Evolutionary conservation across 1,140 invertebrate genomes (phyloP), one percentile per base, ranked within the genome.

Genomic region (Dryas iulia): DNA sequence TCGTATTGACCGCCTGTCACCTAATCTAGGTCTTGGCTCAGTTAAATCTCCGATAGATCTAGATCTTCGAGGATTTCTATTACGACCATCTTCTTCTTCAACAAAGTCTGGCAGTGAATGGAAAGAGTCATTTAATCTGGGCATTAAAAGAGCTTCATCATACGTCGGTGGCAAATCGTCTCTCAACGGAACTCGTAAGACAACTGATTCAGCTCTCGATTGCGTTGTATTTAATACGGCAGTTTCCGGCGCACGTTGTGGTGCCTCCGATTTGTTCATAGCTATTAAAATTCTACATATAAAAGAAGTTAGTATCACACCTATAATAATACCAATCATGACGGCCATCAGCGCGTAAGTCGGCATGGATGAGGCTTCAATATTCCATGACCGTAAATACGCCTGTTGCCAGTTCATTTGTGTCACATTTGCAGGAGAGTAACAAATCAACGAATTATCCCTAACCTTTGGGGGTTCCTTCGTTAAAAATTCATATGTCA

Each of bases 61-160:
- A 0, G 87, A 90, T 54, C 89, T 79, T 4, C 89, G 78, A 56
- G 84, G 77, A 18, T 66, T 58, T 26, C 68, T 26, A 10, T 33
- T 66, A 59, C 71, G 67, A 35, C 24, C 74, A 21, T 80, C 79
- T 24, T 81, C 77, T 54, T 87, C 81, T 25, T 90, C 87, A 1
- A 90, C 87, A 78, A 81, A 92, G 61, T 93, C 94, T 31, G 93
- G 80, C 73, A 95, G 82, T 11, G 94, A 95, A 70, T 94, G 92
- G 74, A 93, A 94, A 0, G 94, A 94, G 0, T 93, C 81, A 67
- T 93, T 93, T 57, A 94, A 75, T 61, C 94, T 93, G 18, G 95
- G 94, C 93, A 96, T 94, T 12, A 94, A 86, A 23, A 96, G 82
- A 0, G 95, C 95, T 80, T 96, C 95, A 62, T 95, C 95, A 72